Conservation (phyloP, 2,113 vertebrate species). For the Nothobranchius kuhntae region DNA sequence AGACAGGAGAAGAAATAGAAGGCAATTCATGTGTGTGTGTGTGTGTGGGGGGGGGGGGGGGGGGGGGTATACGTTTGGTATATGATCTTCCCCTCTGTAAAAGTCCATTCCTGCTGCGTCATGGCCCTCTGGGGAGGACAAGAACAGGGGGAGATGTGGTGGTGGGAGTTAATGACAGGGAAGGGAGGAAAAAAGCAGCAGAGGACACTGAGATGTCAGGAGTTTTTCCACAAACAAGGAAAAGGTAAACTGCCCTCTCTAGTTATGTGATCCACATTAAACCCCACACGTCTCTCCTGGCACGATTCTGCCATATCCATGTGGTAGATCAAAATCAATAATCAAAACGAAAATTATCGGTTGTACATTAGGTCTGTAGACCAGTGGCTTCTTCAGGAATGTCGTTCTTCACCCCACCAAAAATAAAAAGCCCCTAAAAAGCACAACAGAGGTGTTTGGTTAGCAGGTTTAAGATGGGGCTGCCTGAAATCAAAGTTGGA, state of each 20-base stretch:
- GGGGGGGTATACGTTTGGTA: constrained; percentile 21
- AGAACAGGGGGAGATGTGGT: constrained; percentile 37
- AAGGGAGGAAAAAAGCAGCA: constrained; percentile 20
- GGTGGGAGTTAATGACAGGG: constrained; percentile 53
- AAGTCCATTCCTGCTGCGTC: constrained; percentile 65
- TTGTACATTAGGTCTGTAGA: constrained; percentile 44
- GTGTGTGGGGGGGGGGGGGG: neutral
- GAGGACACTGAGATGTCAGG: constrained; percentile 27
- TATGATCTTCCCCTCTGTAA: constrained; percentile 47
- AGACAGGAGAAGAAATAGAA: constrained; percentile 17
- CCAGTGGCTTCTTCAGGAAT: constrained; percentile 15
- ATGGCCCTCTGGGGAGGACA: constrained; percentile 70
- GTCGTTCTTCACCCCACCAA: too few relatives aligned
- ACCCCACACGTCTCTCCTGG: constrained; percentile 27
- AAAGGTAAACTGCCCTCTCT: constrained; percentile 28
- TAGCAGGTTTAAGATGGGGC: constrained; percentile 68
- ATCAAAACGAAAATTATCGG: constrained; percentile 17
- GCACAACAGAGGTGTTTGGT: constrained; percentile 66
- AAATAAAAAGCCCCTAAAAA: constrained; percentile 30
- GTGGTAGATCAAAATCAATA: constrained; percentile 25
- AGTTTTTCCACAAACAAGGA: constrained; percentile 17
- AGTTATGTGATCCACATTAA: constrained; percentile 23
- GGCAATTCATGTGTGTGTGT: constrained; percentile 8
- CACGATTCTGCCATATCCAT: constrained; percentile 39
- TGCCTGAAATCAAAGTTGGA: constrained; percentile 56